phyloP scores from a whole-genome alignment of 1,140 invertebrate genomes.

The Propsilocerus akamusi region DNA sequence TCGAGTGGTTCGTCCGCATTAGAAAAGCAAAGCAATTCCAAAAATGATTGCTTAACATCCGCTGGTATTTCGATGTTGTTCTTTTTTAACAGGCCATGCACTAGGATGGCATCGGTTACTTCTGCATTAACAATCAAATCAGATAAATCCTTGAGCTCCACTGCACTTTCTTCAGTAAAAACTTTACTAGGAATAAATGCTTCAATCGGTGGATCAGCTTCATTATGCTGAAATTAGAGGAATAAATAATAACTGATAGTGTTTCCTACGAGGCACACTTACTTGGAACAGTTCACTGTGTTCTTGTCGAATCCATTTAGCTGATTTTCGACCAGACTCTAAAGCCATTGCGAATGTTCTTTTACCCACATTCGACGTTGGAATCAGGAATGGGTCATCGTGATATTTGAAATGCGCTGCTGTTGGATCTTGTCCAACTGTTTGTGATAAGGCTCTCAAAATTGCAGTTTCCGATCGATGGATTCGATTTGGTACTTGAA shows the following conservation, averaged over 20 bases:
- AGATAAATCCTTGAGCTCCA: conserved; percentile 29
- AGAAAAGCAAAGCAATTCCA: conserved; percentile 68
- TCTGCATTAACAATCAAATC: conserved; percentile 42
- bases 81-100: conserved; percentile 49
- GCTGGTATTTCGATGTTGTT: conserved; percentile 35
- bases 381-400: conserved; percentile 78
- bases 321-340: conserved; percentile 72
- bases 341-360: conserved; percentile 57
- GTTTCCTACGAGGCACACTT: not conserved
- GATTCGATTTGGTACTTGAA: conserved; percentile 46
- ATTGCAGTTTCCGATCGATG: conserved; percentile 62
- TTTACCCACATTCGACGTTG: conserved; percentile 52
- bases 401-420: conserved; percentile 75
- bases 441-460: conserved; percentile 54
- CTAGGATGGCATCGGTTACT: conserved; percentile 45
- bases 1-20: conserved; percentile 46
- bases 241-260: not conserved
- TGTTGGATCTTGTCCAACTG: conserved; percentile 51
- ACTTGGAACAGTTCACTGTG: conserved; percentile 53
- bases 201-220: conserved; percentile 36
- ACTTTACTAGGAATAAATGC: conserved; percentile 46
- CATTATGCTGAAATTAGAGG: conserved; percentile 22
- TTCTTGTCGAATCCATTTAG: conserved; percentile 62
- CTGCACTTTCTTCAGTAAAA: conserved; percentile 48
- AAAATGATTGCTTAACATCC: conserved; percentile 45